Evolutionary conservation across 2,113 vertebrate genomes (phyloP), one percentile per base, ranked within the genome.

Genomic region (Arizona elegans): DNA sequence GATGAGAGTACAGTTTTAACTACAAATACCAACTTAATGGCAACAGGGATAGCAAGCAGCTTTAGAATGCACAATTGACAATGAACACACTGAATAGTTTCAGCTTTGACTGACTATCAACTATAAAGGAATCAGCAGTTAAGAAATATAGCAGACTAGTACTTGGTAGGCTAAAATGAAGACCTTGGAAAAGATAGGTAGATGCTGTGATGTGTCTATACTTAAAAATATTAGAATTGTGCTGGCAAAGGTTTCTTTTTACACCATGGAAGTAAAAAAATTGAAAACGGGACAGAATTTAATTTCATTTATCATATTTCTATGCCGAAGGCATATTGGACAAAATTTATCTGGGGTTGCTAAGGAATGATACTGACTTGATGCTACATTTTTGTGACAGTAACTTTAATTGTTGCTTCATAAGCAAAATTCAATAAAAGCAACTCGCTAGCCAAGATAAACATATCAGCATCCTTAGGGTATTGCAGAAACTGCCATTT

Each of bases 331-430:
- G 24, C 9, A 0, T 62, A 62, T 62, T 62, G 10, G 59, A 62
- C 24, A 29, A 62, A 11, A 29, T 29, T 24, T 29, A 62, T 26
- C 24, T 59, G 23, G 9, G 9, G 24, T 29, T 62, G 59, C 59
- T 24, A 29, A 62, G 59, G 24, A 62, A 9, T 62, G 9, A 62
- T 62, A 29, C 24, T 62, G 59, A 62, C 59, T 26, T 62, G 59
- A 62, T 62, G 29, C 29, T 33, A 17, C 29, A 33, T 33, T 92
- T 97, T 97, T 96, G 96, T 95, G 97, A 96, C 94, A 97, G 95
- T 92, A 97, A 92, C 86, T 97, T 98, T 98, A 98, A 98, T 98
- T 97, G 95, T 97, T 97, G 93, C 95, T 96, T 96, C 96, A 96
- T 94, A 97, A 97, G 96, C 88, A 96, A 96, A 94, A 95, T 93